Evolutionary conservation across 2,797 vertebrate genomes (phyloP), one percentile per base, ranked within the genome.

Genomic region (Cygnus olor): DNA sequence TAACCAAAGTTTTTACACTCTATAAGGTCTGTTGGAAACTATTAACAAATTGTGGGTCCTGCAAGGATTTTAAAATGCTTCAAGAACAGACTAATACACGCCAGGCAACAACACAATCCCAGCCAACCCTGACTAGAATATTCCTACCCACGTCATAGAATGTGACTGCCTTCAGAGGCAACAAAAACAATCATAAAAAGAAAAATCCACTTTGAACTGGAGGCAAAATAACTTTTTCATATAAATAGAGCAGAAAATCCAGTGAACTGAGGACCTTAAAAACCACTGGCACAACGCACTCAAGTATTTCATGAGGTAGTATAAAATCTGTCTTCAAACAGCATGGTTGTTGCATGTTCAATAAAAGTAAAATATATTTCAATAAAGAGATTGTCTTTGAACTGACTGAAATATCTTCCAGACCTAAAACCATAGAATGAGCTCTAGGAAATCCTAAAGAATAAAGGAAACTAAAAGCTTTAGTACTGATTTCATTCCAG

Each of bases 361-460:
- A 90, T 73, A 73, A 82, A 94, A 88, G n/a, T 47, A 74, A 81
- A 81, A 72, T 65, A 32, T 73, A 83, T 93, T 95, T 92, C 66
- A 89, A 38, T 70, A 19, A 80, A 44, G 36, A 84, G 10, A 71
- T 72, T 92, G 64, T 80, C n/a, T 82, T 82, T 90, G 66, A 96
- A 90, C 22, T 21, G 53, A 70, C 10, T 91, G 68, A 89, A 93
- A 68, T 56, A 79, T 64, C 53, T 68, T 78, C 53, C 36, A 91
- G 69, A 68, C 32, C n/a, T 64, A 73, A 96, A 94, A 42, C 8
- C 64, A 73, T 19, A 77, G 53, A 86, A 79, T 18, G 22, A 73
- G 16, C 44, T 84, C 40, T 38, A 83, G 51, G 25, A 96, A 94
- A 81, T 79, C 47, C 32, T 73, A 63, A 77, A 44, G 22, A 88